phyloP scores from a whole-genome alignment of 2,888 invertebrate species.

The Pollenia angustigena region DNA sequence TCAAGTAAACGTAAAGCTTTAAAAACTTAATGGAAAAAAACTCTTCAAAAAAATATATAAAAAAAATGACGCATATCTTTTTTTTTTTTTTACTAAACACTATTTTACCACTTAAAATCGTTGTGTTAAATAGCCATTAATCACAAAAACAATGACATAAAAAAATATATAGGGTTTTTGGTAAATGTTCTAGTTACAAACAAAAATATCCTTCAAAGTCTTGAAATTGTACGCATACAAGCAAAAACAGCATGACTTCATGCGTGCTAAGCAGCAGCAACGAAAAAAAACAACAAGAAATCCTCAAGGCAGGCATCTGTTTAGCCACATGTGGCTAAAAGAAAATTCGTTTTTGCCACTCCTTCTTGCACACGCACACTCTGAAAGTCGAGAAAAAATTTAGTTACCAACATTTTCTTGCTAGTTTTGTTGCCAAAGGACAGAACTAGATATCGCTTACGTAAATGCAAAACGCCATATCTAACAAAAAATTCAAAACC shows the following conservation, averaged over 20 bases:
- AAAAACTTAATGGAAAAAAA: too few species aligned
- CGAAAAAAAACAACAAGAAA: not conserved
- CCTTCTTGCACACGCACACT: constrained; percentile 6
- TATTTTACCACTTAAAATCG: not conserved
- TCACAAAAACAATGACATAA: constrained; percentile 79
- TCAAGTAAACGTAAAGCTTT: too few species aligned
- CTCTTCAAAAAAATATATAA: too few species aligned
- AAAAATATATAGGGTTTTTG: constrained; percentile 73
- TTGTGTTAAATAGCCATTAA: constrained; percentile 82
- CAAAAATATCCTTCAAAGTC: not conserved
- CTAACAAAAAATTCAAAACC: too few species aligned
- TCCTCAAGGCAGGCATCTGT: not conserved
- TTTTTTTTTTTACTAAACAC: too few species aligned
- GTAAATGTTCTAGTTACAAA: not conserved
- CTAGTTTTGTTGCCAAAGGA: constrained; percentile 21
- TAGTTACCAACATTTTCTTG: not conserved
- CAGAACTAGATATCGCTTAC: not conserved
- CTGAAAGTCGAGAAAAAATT: not conserved
- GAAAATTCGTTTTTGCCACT: constrained; percentile 13
- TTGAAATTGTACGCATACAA: constrained; percentile 49
- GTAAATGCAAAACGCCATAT: too few species aligned
- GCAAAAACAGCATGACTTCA: constrained; percentile 37
- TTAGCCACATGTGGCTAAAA: constrained; percentile 24
- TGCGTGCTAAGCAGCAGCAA: constrained; percentile 26
- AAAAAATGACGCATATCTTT: too few species aligned